Base-by-base conservation (phyloP, 2,113 vertebrate species). In the Crotalus viridis region DNA sequence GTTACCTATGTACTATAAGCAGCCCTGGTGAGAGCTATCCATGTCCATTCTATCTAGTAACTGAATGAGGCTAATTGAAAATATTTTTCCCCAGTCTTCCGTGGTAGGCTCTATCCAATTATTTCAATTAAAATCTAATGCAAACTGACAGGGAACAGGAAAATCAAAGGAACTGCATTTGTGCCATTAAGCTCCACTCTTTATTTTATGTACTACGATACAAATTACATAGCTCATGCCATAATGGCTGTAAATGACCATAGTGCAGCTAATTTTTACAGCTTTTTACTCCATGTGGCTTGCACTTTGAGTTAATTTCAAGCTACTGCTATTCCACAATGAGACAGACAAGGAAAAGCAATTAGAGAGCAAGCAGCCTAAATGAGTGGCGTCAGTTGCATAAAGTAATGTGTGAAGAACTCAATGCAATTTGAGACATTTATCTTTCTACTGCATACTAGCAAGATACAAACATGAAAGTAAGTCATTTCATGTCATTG, bases 231-330 rank as follows among this genome's bases (percentile, higher is more conserved):
- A 92, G 59, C 28, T 0, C 61, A 2, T 69, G 48, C 61, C 89
- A 89, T 1, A 26, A 90, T 54, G 88, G 43, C 88, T 93, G 54
- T 88, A 94, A 95, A 94, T 95, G 91, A 93, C 90, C 90, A 95
- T 94, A 91, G 28, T 13, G 69, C 85, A 92, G 54, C 88, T 48
- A 10, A 87, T 93, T 95, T 96, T 96, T 94, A 92, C 74, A 89
- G 89, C 56, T 89, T 59, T 92, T 28, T 90, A 94, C 48, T 4
- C 43, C 96, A 91, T 96, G 95, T 93, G 51, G 33, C 24, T 90
- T 39, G 86, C 93, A 89, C 90, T 46, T 95, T 61, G 90, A 93
- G 95, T 93, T 95, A 95, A 96, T 97, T 97, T 96, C 92, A 96
- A 93, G 92, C 91, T 97, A 54, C 33, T 0, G 48, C 94, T 96